phyloP scores from a whole-genome alignment of 2,113 vertebrate genomes.

The Hemiscyllium ocellatum region DNA sequence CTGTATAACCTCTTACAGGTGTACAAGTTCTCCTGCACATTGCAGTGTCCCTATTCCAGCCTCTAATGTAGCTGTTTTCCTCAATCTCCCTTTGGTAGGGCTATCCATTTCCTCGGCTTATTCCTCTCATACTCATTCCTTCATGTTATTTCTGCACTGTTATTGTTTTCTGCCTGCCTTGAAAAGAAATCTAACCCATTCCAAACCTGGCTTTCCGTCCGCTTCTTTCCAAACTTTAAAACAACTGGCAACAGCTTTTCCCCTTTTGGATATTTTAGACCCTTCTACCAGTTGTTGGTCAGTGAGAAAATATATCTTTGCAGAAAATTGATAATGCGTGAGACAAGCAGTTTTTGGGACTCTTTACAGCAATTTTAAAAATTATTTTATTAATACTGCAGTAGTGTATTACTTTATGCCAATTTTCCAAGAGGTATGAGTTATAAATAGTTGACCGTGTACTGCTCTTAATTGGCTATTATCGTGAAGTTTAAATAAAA shows the following conservation, averaged over 20 bases:
- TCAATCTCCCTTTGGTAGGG: background rate
- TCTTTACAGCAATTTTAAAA: background rate
- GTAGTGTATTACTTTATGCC: background rate
- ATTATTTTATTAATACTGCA: background rate
- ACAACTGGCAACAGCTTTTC: background rate
- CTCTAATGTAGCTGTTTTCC: background rate
- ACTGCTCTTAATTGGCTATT: slow-evolving; percentile 8
- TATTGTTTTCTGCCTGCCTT: background rate
- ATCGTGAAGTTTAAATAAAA: background rate
- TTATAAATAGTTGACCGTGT: background rate
- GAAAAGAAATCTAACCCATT: background rate
- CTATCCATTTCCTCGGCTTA: background rate
- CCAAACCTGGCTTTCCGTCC: background rate
- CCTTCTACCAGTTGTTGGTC: background rate
- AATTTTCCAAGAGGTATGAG: background rate
- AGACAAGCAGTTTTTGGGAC: background rate
- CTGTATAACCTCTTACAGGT: background rate
- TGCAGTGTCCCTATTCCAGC: background rate
- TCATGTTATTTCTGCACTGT: background rate
- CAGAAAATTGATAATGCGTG: background rate
- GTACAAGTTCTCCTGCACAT: background rate
- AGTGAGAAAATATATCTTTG: background rate
- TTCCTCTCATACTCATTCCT: background rate
- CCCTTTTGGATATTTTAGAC: background rate
- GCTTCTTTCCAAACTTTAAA: background rate